phyloP scores from a whole-genome alignment of 2,797 vertebrate species.

The Spinus olivaceus region DNA sequence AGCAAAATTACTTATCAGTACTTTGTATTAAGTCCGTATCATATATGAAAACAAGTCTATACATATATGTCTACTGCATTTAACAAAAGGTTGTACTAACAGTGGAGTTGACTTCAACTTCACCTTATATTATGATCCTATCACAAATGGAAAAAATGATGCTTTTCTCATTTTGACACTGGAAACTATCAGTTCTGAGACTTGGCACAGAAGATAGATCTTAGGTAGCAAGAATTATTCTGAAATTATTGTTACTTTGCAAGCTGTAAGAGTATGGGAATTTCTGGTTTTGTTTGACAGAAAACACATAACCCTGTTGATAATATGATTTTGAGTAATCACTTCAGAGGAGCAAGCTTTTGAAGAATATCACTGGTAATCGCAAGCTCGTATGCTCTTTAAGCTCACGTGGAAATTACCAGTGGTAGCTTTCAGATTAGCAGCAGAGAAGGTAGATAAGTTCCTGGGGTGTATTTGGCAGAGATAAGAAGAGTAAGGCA shows the following conservation, averaged over 20 bases:
- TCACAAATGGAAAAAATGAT: constrained; percentile 10
- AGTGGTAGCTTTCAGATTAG: neutral
- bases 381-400: neutral
- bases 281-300: neutral
- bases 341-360: neutral
- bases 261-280: neutral
- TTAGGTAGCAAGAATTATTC: neutral
- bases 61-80: constrained; percentile 8
- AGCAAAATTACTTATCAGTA: constrained; percentile 36
- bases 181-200: neutral
- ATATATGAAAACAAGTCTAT: neutral
- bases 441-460: neutral
- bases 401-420: neutral
- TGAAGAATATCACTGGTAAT: neutral
- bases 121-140: neutral
- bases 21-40: constrained; percentile 1
- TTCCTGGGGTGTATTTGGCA: neutral
- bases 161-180: constrained; percentile 3
- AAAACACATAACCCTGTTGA: neutral
- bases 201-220: neutral
- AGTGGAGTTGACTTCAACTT: neutral
- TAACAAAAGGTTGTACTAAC: neutral
- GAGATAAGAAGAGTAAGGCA: neutral
- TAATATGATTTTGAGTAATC: neutral
- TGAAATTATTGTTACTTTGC: constrained; percentile 7